Evolutionary conservation across 2,888 invertebrate species (phyloP).

Genomic region (Trissoscelio sp.): DNA sequence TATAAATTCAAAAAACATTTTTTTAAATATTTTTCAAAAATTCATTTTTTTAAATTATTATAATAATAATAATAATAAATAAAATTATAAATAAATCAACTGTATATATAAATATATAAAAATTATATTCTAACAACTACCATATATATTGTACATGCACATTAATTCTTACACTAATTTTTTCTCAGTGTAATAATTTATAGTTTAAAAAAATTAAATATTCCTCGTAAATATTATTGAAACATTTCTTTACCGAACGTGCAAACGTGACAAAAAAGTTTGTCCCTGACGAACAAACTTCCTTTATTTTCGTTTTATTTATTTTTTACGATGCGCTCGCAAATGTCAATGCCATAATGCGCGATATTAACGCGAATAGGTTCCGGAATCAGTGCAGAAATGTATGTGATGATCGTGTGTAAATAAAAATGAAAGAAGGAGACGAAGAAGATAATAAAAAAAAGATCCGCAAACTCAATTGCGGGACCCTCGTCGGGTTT

Average conservation of each 20-base stretch:
- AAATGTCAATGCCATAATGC: conserved; percentile 41
- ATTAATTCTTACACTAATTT: too few species aligned
- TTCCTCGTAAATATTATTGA: background rate
- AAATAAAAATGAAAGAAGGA: too few species aligned
- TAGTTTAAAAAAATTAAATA: too few species aligned
- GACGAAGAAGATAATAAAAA: conserved; percentile 15
- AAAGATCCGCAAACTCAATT: conserved; percentile 16
- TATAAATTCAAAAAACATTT: too few species aligned
- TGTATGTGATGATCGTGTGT: conserved; percentile 33
- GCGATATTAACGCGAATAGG: conserved; percentile 4
- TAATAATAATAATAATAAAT: too few species aligned
- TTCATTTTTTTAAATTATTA: too few species aligned
- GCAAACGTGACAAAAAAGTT: conserved; percentile 19
- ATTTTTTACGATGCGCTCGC: conserved; percentile 25
- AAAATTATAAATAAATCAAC: too few species aligned
- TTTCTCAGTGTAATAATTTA: too few species aligned
- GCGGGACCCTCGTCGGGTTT: conserved; percentile 8
- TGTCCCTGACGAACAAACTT: conserved; percentile 6
- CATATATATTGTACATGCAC: too few species aligned
- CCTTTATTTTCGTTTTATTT: conserved; percentile 10
- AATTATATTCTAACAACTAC: too few species aligned
- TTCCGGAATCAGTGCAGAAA: conserved; percentile 38
- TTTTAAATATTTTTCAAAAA: too few species aligned
- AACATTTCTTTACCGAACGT: conserved; percentile 6
- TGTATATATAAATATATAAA: too few species aligned